phyloP scores from a whole-genome alignment of 2,888 invertebrate species.

The Melinaea marsaeus region DNA sequence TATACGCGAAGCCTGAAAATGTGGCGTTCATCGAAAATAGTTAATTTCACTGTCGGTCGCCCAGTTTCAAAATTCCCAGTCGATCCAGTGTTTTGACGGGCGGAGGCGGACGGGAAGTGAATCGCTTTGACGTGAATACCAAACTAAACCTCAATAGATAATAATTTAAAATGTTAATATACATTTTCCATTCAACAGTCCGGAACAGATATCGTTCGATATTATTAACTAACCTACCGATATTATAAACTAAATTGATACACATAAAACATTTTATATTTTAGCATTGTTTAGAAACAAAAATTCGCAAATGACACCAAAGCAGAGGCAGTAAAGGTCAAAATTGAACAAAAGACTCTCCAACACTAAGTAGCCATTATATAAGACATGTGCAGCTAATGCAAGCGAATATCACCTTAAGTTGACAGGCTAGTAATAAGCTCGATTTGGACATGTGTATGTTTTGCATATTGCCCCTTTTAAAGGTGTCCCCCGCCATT shows the following conservation, averaged over 20 bases:
- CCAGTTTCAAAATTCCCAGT: constrained; percentile 30
- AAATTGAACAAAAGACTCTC: no score
- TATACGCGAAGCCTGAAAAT: constrained; percentile 35
- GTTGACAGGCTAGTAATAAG: constrained; percentile 22
- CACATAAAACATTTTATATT: no score
- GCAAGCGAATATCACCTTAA: constrained; percentile 10
- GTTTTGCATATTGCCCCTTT: constrained; percentile 25
- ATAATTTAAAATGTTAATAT: not conserved
- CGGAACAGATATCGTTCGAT: not conserved
- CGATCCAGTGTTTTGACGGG: constrained; percentile 28
- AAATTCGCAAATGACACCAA: no score
- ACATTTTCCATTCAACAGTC: not conserved
- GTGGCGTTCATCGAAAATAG: constrained; percentile 41
- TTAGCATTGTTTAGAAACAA: no score
- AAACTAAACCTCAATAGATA: constrained; percentile 10
- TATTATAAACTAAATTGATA: no score
- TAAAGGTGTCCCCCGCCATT: constrained; percentile 30
- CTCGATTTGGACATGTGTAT: constrained; percentile 27
- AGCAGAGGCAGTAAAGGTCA: no score
- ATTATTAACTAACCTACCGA: no score
- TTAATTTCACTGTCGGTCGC: constrained; percentile 40
- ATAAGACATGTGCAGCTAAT: no score
- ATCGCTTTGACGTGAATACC: constrained; percentile 25
- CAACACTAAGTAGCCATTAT: no score
- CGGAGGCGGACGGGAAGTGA: constrained; percentile 12